Evolutionary conservation across 1,140 invertebrate species (phyloP).

Genomic region (Lepidurus packardi): DNA sequence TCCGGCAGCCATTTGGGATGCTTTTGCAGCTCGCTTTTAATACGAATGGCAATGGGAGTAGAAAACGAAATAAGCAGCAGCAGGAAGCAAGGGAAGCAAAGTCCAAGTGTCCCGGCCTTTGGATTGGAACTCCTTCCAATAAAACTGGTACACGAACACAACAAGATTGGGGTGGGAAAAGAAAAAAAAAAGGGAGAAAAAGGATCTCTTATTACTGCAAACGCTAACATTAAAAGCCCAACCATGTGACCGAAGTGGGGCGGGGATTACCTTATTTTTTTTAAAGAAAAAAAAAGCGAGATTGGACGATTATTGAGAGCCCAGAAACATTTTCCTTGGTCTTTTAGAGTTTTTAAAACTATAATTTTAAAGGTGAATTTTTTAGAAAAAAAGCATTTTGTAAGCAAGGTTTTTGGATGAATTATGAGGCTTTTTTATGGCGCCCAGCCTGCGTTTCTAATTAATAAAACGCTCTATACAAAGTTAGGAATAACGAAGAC

Average conservation of each 20-base stretch:
- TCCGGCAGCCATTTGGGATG: constrained; percentile 20
- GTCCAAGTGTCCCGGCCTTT: neutral
- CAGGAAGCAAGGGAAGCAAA: neutral
- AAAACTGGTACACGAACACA: constrained; percentile 15
- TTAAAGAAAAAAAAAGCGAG: neutral
- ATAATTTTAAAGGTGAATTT: too few species aligned
- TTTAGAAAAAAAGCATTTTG: too few species aligned
- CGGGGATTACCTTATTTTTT: neutral
- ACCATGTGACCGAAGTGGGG: neutral
- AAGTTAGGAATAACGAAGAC: too few species aligned
- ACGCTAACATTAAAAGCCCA: constrained; percentile 5
- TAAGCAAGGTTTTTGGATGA: too few species aligned
- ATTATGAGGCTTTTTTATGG: too few species aligned
- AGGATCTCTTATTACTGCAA: neutral
- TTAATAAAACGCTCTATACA: neutral
- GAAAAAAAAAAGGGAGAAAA: neutral
- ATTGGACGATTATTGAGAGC: too few species aligned
- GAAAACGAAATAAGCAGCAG: constrained; percentile 4
- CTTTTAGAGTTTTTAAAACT: too few species aligned
- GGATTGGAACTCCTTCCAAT: constrained; percentile 18
- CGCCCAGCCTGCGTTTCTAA: neutral
- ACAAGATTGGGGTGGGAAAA: neutral
- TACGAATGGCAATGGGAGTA: constrained; percentile 14
- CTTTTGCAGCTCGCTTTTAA: constrained; percentile 21
- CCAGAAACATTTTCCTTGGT: too few species aligned